Evolutionary conservation across 2,888 invertebrate genomes (phyloP).

Genomic region (Abrostola tripartita): DNA sequence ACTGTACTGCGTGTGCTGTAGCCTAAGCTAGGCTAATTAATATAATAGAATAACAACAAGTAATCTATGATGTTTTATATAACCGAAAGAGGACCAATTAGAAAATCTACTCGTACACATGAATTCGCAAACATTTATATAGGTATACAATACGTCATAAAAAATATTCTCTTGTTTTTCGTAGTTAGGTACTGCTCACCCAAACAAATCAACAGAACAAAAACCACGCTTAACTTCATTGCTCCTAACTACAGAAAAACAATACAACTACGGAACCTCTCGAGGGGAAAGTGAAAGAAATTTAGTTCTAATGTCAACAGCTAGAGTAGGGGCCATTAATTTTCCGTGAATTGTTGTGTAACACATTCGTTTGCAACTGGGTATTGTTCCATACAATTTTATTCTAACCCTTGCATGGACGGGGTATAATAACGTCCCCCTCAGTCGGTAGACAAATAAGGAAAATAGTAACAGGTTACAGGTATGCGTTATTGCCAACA

Average conservation of each 20-base stretch:
- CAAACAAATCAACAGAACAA: not conserved
- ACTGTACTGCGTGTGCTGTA: too few species aligned
- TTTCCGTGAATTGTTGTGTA: slow-evolving; percentile 46
- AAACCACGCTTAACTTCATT: slow-evolving; percentile 13
- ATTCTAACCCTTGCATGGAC: slow-evolving; percentile 26
- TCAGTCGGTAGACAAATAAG: slow-evolving; percentile 36
- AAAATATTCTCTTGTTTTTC: too few species aligned
- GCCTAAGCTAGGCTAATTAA: too few species aligned
- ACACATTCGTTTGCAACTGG: slow-evolving; percentile 37
- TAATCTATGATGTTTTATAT: too few species aligned
- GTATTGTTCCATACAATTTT: slow-evolving; percentile 49
- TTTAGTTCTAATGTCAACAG: slow-evolving; percentile 47
- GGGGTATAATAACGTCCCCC: slow-evolving; percentile 36
- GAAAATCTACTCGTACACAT: too few species aligned
- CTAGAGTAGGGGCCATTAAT: slow-evolving; percentile 50
- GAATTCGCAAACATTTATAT: too few species aligned
- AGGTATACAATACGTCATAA: too few species aligned
- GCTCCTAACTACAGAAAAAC: slow-evolving; percentile 12
- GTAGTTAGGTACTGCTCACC: not conserved
- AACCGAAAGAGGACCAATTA: too few species aligned
- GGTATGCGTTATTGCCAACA: slow-evolving; percentile 47
- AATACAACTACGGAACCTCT: slow-evolving; percentile 9
- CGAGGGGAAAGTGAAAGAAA: slow-evolving; percentile 37
- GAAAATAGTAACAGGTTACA: slow-evolving; percentile 53
- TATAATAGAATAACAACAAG: too few species aligned